Conservation (phyloP, 2,797 vertebrate genomes). For the Acanthurus lineatus region DNA sequence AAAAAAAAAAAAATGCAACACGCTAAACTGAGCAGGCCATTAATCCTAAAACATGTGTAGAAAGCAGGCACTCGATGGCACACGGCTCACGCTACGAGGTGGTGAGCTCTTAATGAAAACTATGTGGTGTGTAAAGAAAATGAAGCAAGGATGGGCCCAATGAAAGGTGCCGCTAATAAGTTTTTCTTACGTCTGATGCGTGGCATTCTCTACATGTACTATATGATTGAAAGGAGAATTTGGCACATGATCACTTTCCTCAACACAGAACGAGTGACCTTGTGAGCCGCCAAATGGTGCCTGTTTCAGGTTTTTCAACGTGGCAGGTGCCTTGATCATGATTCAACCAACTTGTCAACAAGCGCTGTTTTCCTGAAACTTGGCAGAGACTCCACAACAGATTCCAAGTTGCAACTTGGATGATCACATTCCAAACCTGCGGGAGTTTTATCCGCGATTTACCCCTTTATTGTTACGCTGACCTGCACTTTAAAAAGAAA, state of each 20-base stretch:
- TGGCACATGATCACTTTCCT: constrained; percentile 75
- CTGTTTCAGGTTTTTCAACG: constrained; percentile 84
- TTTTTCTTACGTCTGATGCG: constrained; percentile 55
- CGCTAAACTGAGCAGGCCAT: constrained; percentile 75
- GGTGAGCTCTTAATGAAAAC: constrained; percentile 56
- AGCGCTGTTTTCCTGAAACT: constrained; percentile 84
- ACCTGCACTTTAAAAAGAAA: constrained; percentile 37
- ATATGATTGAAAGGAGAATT: constrained; percentile 79
- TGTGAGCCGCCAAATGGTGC: constrained; percentile 86
- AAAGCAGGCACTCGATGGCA: constrained; percentile 63
- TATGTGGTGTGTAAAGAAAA: constrained; percentile 23
- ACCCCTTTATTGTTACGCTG: constrained; percentile 51
- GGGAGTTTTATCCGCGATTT: constrained; percentile 41
- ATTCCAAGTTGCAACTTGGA: constrained; percentile 84
- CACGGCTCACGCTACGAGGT: constrained; percentile 44
- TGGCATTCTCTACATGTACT: constrained; percentile 51
- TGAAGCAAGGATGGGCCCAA: constrained; percentile 20
- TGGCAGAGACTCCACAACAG: constrained; percentile 80
- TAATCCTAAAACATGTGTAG: constrained; percentile 60
- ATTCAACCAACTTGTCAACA: constrained; percentile 87
- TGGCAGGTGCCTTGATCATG: constrained; percentile 86
- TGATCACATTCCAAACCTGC: constrained; percentile 70
- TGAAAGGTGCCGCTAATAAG: constrained; percentile 50
- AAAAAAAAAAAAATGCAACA: constrained; percentile 50
- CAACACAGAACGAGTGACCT: constrained; percentile 78